Evolutionary conservation across 1,140 invertebrate genomes (phyloP).

Genomic region (Pantala flavescens): DNA sequence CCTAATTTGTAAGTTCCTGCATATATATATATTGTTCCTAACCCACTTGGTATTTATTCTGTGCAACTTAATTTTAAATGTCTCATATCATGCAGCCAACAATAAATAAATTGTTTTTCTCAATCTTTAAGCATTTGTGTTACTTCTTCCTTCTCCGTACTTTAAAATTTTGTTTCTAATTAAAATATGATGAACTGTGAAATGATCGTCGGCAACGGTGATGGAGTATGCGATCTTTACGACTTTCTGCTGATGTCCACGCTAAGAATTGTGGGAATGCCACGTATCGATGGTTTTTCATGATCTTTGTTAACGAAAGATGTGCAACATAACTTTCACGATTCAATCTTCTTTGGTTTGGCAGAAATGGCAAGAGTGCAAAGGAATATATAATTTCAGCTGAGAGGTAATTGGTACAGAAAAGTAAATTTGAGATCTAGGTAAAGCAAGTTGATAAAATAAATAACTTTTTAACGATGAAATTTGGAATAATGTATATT

Average conservation of each 20-base stretch:
- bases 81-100: background rate
- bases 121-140: background rate
- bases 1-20: background rate
- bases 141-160: background rate
- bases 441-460: too few species aligned
- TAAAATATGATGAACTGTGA: too few species aligned
- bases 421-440: too few species aligned
- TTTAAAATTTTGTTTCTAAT: too few species aligned
- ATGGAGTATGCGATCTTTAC: background rate
- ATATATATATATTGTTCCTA: background rate
- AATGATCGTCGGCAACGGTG: too few species aligned
- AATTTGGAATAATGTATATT: too few species aligned
- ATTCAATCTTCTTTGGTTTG: background rate
- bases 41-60: background rate
- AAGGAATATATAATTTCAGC: too few species aligned
- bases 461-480: too few species aligned
- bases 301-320: background rate
- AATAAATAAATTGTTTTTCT: background rate
- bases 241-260: background rate
- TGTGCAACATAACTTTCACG: background rate
- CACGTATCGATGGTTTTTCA: background rate
- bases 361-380: too few species aligned
- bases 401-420: too few species aligned
- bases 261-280: background rate
- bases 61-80: background rate